Evolutionary conservation across 2,797 vertebrate species (phyloP).

Genomic region (Anguilla anguilla): DNA sequence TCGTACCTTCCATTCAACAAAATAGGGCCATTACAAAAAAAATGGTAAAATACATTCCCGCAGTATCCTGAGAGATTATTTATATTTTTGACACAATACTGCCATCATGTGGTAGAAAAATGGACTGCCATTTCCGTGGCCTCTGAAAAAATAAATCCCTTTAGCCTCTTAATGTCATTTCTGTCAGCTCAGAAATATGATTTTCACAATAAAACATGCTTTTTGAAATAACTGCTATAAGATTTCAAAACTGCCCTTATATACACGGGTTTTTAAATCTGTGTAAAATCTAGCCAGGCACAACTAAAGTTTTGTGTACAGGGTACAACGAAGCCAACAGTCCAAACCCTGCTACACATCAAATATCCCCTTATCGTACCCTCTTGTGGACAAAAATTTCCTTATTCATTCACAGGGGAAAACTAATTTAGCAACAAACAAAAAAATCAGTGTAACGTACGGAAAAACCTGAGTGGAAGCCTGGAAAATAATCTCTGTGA

Average conservation of each 20-base stretch:
- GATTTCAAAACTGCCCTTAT: not conserved
- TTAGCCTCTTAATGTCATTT: not conserved
- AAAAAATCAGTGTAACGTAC: not conserved
- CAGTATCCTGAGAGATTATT: not conserved
- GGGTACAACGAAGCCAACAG: not conserved
- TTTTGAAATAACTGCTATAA: not conserved
- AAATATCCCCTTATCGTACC: not conserved
- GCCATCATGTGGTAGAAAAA: constrained; percentile 53
- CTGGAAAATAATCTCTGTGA: not conserved
- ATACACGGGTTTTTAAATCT: not conserved
- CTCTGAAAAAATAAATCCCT: not conserved
- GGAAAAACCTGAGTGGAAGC: not conserved
- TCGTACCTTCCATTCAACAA: not conserved
- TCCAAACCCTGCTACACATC: not conserved
- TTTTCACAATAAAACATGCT: not conserved
- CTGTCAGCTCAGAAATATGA: not conserved
- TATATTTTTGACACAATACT: constrained; percentile 50
- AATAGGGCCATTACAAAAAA: not conserved
- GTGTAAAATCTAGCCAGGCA: not conserved
- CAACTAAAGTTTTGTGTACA: not conserved
- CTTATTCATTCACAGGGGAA: not conserved
- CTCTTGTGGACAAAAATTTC: not conserved
- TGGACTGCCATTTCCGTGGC: not conserved
- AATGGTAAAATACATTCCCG: not conserved
- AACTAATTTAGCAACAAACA: not conserved